These are phyloP conservation scores for Spodoptera littoralis DNA, from an alignment of 2,888 invertebrate species.

Conservation along the genomic window DNA sequence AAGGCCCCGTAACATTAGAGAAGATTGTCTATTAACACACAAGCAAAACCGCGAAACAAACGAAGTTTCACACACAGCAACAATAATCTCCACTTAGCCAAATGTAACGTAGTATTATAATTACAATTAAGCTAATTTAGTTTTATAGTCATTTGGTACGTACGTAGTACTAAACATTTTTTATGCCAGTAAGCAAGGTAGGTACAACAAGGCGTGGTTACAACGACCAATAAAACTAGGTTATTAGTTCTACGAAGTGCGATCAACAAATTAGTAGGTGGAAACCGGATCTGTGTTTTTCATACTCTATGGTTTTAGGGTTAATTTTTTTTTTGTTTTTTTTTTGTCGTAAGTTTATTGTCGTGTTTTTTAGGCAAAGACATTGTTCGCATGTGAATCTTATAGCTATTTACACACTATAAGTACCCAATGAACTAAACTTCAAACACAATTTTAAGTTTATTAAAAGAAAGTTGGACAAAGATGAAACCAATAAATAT, in stretches of 20 bases:
- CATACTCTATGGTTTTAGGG: not conserved
- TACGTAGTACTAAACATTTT: constrained; percentile 5
- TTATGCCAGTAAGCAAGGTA: constrained; percentile 3
- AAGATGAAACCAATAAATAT: too few species aligned
- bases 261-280: constrained; percentile 9
- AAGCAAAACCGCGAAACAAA: too few species aligned
- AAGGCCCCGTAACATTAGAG: too few species aligned
- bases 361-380: too few species aligned
- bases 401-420: too few species aligned
- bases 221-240: constrained; percentile 68
- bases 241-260: constrained; percentile 36
- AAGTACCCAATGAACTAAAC: too few species aligned
- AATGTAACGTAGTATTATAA: constrained; percentile 30
- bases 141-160: constrained; percentile 18
- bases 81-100: constrained; percentile 15
- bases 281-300: not conserved
- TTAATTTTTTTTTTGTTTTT: not conserved
- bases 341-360: too few species aligned
- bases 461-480: too few species aligned
- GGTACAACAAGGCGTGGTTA: constrained; percentile 65
- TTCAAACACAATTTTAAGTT: too few species aligned
- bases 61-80: too few species aligned
- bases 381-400: too few species aligned
- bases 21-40: too few species aligned
- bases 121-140: constrained; percentile 34